These are phyloP conservation scores for Distichodus sexfasciatus DNA, from an alignment of 2,797 vertebrate genomes.

Conservation along the genomic window DNA sequence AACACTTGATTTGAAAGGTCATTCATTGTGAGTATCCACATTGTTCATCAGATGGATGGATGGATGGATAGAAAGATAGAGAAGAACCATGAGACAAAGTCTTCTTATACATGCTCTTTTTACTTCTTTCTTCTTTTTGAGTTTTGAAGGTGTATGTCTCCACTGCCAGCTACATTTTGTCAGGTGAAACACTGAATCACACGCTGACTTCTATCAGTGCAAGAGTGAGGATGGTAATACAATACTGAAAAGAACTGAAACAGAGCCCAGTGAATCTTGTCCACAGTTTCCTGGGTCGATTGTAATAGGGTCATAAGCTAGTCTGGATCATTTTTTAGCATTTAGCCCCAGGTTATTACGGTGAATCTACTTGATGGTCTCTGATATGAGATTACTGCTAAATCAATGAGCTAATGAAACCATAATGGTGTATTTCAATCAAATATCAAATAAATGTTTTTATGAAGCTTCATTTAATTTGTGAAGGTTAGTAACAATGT, in stretches of 20 bases:
- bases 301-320: constrained; percentile 48
- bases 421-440: constrained; percentile 47
- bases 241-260: constrained; percentile 35
- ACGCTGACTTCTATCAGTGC: constrained; percentile 10
- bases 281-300: constrained; percentile 45
- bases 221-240: constrained; percentile 35
- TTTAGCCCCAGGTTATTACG: constrained; percentile 43
- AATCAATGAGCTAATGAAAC: constrained; percentile 51
- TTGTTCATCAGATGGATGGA: constrained; percentile 32
- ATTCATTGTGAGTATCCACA: constrained; percentile 26
- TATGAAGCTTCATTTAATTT: constrained; percentile 33
- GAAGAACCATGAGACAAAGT: background rate
- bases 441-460: constrained; percentile 48
- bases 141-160: background rate
- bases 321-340: constrained; percentile 51
- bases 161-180: constrained; percentile 7
- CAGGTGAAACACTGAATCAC: constrained; percentile 21
- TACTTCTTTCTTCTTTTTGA: constrained; percentile 13
- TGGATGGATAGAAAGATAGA: constrained; percentile 41
- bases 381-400: constrained; percentile 46
- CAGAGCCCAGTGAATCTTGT: constrained; percentile 36
- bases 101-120: constrained; percentile 6
- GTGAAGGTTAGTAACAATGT: constrained; percentile 43
- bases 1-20: constrained; percentile 46
- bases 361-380: constrained; percentile 39